These are phyloP conservation scores for Clanis bilineata DNA, from an alignment of 2,888 invertebrate genomes.

Conservation along the genomic window DNA sequence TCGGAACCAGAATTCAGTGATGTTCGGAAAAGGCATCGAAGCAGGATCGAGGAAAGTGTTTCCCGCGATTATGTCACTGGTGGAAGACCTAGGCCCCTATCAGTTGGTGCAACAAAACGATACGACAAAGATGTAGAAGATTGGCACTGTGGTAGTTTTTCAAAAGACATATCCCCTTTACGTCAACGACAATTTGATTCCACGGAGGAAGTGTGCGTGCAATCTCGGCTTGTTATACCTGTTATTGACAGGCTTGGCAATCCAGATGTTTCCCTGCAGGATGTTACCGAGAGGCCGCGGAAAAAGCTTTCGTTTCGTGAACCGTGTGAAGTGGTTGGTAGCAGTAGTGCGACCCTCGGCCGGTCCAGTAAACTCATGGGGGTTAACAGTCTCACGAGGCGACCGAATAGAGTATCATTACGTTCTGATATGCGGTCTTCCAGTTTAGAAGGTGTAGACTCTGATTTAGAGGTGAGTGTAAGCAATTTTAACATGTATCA, in stretches of 20 bases:
- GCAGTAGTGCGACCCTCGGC: constrained; percentile 56
- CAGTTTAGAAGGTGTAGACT: constrained; percentile 83
- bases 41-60: constrained; percentile 53
- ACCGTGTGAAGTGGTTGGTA: constrained; percentile 85
- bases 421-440: constrained; percentile 57
- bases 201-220: constrained; percentile 65
- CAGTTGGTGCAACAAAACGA: constrained; percentile 65
- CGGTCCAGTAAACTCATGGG: constrained; percentile 74
- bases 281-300: constrained; percentile 84
- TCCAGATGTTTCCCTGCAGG: constrained; percentile 55
- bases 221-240: constrained; percentile 69
- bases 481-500: constrained; percentile 4
- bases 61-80: constrained; percentile 45
- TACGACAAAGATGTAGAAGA: constrained; percentile 57
- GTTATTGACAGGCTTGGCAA: constrained; percentile 62
- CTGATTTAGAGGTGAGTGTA: constrained; percentile 80
- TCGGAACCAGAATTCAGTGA: constrained; percentile 72
- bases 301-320: constrained; percentile 95
- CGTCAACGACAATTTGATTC: constrained; percentile 58
- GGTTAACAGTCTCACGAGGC: constrained; percentile 62
- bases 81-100: constrained; percentile 60
- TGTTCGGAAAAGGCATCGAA: constrained; percentile 60
- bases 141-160: constrained; percentile 46
- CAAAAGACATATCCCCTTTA: constrained; percentile 48
- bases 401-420: constrained; percentile 58